Evolutionary conservation across 2,888 invertebrate species (phyloP), one percentile per base, ranked within the genome.

Genomic region (Apodemia zela): DNA sequence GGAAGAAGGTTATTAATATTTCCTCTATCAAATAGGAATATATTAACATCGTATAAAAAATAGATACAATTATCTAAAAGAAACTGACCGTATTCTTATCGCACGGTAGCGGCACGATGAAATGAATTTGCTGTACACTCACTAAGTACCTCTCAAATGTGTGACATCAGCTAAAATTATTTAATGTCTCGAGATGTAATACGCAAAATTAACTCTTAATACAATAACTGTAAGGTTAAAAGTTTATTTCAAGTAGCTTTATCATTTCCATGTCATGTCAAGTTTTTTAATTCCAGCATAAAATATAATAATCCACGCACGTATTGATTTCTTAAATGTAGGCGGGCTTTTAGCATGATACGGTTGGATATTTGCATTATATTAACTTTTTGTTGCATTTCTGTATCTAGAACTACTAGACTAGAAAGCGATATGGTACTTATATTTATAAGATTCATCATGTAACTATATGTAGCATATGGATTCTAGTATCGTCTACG

Each of bases 61-160:
- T 57, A 57, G 25, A 29, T 29, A 57, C 21, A 51, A 51, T 51
- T 51, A 51, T 57, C 54, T 57, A 29, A 57, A 57, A 57, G 54
- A 57, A 57, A 25, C 54, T 25, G 54, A 57, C 54, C 13, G 54
- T 29, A n/a, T 25, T 25, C 73, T 68, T 71, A 71, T 67, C 69
- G 67, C 73, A 75, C 76, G 72, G 68, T 71, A 71, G 78, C 81
- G 80, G 78, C 72, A 74, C 75, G 77, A 75, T 75, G 75, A 79
- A 81, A 80, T 78, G 77, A 81, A 83, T 82, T 78, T 77, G 63
- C 66, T 60, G 60, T 38, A 58, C 54, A 57, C 57, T 59, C 18
- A 17, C 65, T 67, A 71, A 71, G 67, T 67, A 71, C 60, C 45
- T 54, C 25, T 60, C 35, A 60, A 49, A 63, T 59, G 62, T 66